Evolutionary conservation across 2,888 invertebrate genomes (phyloP).

Genomic region (Abrostola tripartita): DNA sequence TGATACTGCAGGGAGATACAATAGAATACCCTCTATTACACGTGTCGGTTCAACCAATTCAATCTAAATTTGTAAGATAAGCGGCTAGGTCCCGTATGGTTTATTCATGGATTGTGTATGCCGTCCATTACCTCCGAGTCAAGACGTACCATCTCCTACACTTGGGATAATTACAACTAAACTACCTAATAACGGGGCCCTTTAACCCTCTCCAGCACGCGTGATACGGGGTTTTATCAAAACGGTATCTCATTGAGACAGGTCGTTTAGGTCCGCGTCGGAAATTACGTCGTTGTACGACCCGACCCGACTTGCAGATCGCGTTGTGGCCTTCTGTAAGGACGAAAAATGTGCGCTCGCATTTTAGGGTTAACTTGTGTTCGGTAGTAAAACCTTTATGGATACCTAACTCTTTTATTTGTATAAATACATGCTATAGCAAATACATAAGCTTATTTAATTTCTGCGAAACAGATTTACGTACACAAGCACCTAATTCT

Average conservation of each 20-base stretch:
- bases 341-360: slow-evolving; percentile 60
- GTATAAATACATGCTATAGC: neutral
- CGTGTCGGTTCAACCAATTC: slow-evolving; percentile 16
- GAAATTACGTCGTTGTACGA: slow-evolving; percentile 70
- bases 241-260: slow-evolving; percentile 68
- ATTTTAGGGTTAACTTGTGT: slow-evolving; percentile 59
- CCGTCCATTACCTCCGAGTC: slow-evolving; percentile 45
- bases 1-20: slow-evolving; percentile 17
- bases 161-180: slow-evolving; percentile 61
- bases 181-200: slow-evolving; percentile 60
- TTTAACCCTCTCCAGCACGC: slow-evolving; percentile 65
- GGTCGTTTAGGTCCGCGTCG: slow-evolving; percentile 68
- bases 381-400: slow-evolving; percentile 51
- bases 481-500: neutral
- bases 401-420: slow-evolving; percentile 21
- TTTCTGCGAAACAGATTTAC: neutral
- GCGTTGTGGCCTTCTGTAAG: slow-evolving; percentile 32
- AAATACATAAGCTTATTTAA: neutral
- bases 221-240: slow-evolving; percentile 68
- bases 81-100: neutral
- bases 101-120: slow-evolving; percentile 25
- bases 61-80: slow-evolving; percentile 34
- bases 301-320: slow-evolving; percentile 39
- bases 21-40: slow-evolving; percentile 7
- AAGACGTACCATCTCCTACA: slow-evolving; percentile 32